Evolutionary conservation across 1,140 invertebrate genomes (phyloP).

Genomic region (Diachasmimorpha longicaudata): DNA sequence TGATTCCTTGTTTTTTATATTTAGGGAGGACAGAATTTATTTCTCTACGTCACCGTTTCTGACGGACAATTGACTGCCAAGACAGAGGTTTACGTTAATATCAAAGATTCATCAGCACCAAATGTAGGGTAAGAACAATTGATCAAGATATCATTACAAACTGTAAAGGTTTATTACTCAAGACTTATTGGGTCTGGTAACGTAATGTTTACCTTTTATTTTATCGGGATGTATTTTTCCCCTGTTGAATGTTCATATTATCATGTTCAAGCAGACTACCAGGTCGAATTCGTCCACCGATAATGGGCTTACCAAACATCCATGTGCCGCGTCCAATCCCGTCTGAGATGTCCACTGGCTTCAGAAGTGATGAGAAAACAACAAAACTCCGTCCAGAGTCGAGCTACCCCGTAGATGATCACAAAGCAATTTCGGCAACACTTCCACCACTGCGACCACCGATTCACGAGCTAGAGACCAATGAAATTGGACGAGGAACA

Average conservation of each 20-base stretch:
- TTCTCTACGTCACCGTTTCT: conserved; percentile 73
- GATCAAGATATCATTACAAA: conserved; percentile 10
- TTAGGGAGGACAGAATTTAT: conserved; percentile 73
- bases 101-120: conserved; percentile 53
- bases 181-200: too few species aligned
- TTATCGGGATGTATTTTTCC: background rate
- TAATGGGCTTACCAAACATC: conserved; percentile 46
- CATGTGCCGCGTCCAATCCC: conserved; percentile 31
- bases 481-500: conserved; percentile 42
- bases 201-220: background rate
- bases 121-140: conserved; percentile 44
- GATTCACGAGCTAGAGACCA: background rate
- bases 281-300: conserved; percentile 47
- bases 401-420: conserved; percentile 8
- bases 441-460: background rate
- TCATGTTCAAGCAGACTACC: background rate
- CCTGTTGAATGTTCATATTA: too few species aligned
- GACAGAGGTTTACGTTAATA: conserved; percentile 74
- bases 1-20: conserved; percentile 36
- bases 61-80: conserved; percentile 73
- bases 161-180: too few species aligned
- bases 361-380: conserved; percentile 37
- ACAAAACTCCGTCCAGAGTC: conserved; percentile 47
- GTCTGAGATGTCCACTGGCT: conserved; percentile 24
- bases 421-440: conserved; percentile 19